Percentiles rank a stretch among this genome's conserved stretches.
These are phyloP conservation scores for Lochmaea capreae DNA, from an alignment of 2,888 invertebrate species.

Conservation along the genomic window DNA sequence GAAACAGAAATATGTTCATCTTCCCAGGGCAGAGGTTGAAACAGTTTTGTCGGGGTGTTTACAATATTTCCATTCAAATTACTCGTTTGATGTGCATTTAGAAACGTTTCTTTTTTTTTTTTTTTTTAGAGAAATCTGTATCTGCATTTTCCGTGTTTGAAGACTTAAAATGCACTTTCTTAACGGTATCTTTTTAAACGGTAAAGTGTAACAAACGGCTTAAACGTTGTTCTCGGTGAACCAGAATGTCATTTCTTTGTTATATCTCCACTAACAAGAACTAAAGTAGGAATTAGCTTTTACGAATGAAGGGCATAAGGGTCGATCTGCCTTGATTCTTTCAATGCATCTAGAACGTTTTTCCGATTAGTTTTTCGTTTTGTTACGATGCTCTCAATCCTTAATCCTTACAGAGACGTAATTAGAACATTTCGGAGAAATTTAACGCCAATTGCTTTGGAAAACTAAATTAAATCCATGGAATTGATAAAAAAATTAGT, in stretches of 20 bases:
- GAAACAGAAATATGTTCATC: too few species aligned
- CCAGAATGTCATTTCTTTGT: conserved; percentile 3
- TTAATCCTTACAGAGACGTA: conserved; percentile 2
- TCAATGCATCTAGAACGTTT: background rate
- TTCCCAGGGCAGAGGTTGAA: too few species aligned
- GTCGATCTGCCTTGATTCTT: background rate
- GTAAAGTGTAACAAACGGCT: background rate
- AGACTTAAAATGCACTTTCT: background rate
- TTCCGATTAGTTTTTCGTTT: background rate
- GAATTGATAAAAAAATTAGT: too few species aligned
- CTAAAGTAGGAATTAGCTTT: background rate
- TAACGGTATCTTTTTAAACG: background rate
- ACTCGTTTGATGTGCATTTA: too few species aligned
- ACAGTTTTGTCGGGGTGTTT: too few species aligned
- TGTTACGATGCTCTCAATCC: background rate
- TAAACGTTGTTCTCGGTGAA: background rate
- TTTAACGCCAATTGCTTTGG: background rate
- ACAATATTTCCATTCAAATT: too few species aligned
- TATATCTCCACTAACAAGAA: background rate
- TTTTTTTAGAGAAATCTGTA: background rate
- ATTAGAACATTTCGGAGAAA: background rate
- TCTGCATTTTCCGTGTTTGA: background rate
- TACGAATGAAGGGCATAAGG: background rate
- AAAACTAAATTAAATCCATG: too few species aligned
- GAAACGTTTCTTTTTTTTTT: too few species aligned